Evolutionary conservation across 23 tunicate species (phyloP), one percentile per base, ranked within the genome.

Genomic region (Halocynthia aurantium): DNA sequence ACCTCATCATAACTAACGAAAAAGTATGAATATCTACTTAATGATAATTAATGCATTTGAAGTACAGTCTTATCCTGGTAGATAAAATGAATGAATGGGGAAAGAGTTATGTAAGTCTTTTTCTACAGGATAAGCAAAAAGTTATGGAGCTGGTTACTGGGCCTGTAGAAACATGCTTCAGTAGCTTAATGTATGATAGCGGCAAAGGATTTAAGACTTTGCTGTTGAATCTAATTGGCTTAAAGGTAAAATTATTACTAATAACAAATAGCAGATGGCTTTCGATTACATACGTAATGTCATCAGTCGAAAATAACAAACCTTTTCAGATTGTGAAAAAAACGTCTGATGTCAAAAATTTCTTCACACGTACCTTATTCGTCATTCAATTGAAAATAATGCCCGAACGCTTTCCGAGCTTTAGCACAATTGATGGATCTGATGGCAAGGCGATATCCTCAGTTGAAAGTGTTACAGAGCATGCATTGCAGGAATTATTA

Each of bases 101-200:
- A 4, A 31, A n/a, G 1, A 15, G 64, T 60, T 60, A 2, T 60
- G n/a, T 60, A 60, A 60, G 17, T n/a, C 64, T 60, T 60, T 15
- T 60, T 62, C 1, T 61, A 52, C 62, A 77, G 88, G 91, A 85
- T 67, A 66, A 72, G 18, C 58, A 69, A 54, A 69, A 61, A 15
- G 82, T 91, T 6, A 44, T 53, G 19, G 81, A 85, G 22, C 64
- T 91, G 50, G 62, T 91, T n/a, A 61, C 84, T 11, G 97, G 97
- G 57, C 85, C 83, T 31, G 68, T 85, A 40, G 97, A 85, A 64
- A 91, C 80, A 8, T 91, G 97, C 62, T 40, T 81, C 13, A 91
- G 97, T 69, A 91, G 97, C 73, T 62, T 91, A 52, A 82, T 91
- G 82, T 91, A 85, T 77, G 97, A 85, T 66, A 52, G 66, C 44